phyloP scores from a whole-genome alignment of 2,797 vertebrate species.

The Anomalospiza imberbis region DNA sequence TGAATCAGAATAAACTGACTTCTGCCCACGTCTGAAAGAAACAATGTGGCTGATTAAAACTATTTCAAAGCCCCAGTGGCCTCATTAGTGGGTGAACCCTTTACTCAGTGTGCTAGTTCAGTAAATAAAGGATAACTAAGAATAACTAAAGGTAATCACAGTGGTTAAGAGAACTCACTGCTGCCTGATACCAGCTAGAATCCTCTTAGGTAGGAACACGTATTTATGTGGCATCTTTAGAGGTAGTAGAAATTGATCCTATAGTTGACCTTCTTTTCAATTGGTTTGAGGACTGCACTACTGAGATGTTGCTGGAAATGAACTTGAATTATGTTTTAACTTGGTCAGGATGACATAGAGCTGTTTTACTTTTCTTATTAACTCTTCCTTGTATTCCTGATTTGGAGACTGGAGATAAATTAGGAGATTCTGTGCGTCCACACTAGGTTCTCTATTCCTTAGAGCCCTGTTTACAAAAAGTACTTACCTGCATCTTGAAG shows the following conservation, averaged over 20 bases:
- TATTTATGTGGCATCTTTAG: neutral
- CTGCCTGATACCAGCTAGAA: neutral
- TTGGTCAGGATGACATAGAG: neutral
- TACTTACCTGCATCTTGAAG: neutral
- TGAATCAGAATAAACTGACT: neutral
- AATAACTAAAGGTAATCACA: neutral
- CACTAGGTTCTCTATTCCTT: neutral
- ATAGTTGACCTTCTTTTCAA: neutral
- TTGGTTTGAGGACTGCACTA: neutral
- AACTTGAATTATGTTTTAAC: neutral
- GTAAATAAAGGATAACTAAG: neutral
- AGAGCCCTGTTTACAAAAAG: neutral
- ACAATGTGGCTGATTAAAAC: neutral
- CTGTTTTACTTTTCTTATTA: neutral
- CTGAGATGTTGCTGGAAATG: neutral
- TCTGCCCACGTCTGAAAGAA: neutral
- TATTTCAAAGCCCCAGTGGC: neutral
- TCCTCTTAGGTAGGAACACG: neutral
- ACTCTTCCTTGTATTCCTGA: neutral
- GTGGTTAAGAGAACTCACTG: neutral
- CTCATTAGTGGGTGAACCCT: neutral
- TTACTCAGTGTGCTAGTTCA: neutral
- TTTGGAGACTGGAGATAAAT: neutral
- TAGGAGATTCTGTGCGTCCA: neutral
- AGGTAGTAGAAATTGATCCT: neutral